Evolutionary conservation across 1,140 invertebrate genomes (phyloP).

Genomic region (Halesus radiatus): DNA sequence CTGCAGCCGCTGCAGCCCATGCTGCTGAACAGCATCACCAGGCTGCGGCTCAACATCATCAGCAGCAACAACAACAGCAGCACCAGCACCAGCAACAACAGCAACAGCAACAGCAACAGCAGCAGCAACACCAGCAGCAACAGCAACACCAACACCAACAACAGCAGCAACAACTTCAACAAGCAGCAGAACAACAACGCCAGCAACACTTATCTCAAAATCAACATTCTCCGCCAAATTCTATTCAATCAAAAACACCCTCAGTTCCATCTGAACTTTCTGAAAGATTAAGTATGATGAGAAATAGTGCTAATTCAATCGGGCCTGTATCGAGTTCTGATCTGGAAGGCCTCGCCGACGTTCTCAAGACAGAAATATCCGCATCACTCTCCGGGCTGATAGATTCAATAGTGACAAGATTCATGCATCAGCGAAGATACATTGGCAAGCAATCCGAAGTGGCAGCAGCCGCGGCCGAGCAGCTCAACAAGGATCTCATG

Average conservation of each 20-base stretch:
- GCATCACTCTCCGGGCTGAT: conserved; percentile 88
- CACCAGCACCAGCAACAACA: conserved; percentile 72
- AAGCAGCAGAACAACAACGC: conserved; percentile 66
- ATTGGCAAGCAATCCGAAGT: conserved; percentile 83
- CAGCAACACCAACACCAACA: conserved; percentile 60
- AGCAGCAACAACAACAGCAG: conserved; percentile 62
- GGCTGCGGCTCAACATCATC: conserved; percentile 68
- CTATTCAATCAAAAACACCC: conserved; percentile 66
- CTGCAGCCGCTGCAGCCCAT: conserved; percentile 71
- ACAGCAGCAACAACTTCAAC: conserved; percentile 60
- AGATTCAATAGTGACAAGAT: conserved; percentile 88
- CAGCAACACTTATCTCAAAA: conserved; percentile 65
- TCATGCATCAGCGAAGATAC: conserved; percentile 84
- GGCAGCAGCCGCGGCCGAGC: conserved; percentile 81
- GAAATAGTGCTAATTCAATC: conserved; percentile 73
- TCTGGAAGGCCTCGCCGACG: conserved; percentile 88
- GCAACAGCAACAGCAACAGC: conserved; percentile 56
- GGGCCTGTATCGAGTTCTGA: conserved; percentile 80
- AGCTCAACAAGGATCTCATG: conserved; percentile 85
- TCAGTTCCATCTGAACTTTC: conserved; percentile 72
- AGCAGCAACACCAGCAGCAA: conserved; percentile 65
- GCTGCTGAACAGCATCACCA: conserved; percentile 73
- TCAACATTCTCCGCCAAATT: conserved; percentile 64
- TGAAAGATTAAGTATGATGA: conserved; percentile 76
- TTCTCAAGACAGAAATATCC: conserved; percentile 90